phyloP scores from a whole-genome alignment of 2,797 vertebrate species.

The Leuciscus waleckii region DNA sequence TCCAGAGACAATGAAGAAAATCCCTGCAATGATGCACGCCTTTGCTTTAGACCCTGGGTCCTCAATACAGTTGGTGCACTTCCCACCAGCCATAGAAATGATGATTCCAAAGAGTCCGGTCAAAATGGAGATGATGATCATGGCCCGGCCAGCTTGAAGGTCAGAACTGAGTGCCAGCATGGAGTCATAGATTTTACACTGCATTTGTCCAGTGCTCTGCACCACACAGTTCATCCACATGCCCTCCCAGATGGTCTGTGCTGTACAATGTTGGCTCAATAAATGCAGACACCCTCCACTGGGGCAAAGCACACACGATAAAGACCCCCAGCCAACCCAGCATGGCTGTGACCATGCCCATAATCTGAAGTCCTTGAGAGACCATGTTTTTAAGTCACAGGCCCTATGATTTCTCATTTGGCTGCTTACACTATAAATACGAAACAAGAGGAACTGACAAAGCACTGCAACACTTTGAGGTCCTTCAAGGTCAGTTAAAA shows the following conservation, averaged over 20 bases:
- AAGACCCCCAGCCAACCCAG: conserved; percentile 77
- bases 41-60: conserved; percentile 75
- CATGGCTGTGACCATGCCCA: conserved; percentile 67
- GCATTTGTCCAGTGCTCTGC: conserved; percentile 83
- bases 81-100: conserved; percentile 77
- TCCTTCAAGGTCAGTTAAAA: conserved; percentile 47
- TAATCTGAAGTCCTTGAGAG: conserved; percentile 78
- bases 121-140: conserved; percentile 79
- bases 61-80: conserved; percentile 84
- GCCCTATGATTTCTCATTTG: conserved; percentile 25
- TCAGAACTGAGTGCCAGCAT: conserved; percentile 77
- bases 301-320: conserved; percentile 74
- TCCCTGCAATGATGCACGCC: conserved; percentile 75
- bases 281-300: conserved; percentile 81
- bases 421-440: conserved; percentile 76
- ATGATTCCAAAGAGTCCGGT: conserved; percentile 72
- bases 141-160: conserved; percentile 78
- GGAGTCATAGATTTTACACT: conserved; percentile 82
- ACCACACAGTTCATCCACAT: conserved; percentile 85
- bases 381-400: conserved; percentile 64
- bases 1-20: conserved; percentile 76
- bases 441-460: conserved; percentile 60
- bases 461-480: conserved; percentile 63
- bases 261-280: conserved; percentile 81
- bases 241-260: conserved; percentile 81